Evolutionary conservation across 1,140 invertebrate species (phyloP).

Genomic region (Bombus haemorrhoidalis): DNA sequence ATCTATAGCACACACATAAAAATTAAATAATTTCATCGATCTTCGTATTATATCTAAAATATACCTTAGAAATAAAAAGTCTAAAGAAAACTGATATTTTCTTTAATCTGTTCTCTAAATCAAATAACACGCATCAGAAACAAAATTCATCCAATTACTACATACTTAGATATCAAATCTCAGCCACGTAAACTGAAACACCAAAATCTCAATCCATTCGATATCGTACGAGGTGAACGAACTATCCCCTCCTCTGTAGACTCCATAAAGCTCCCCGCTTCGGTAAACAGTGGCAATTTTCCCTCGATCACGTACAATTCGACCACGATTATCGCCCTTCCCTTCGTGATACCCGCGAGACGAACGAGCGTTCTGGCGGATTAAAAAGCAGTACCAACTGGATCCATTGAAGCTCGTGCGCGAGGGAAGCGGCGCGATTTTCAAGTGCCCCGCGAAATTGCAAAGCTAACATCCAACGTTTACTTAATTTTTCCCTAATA

Average conservation of each 20-base stretch:
- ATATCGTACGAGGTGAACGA: background rate
- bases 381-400: background rate
- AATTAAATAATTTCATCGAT: too few relatives aligned
- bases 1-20: too few relatives aligned
- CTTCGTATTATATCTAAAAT: too few relatives aligned
- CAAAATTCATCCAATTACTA: background rate
- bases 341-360: background rate
- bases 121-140: too few relatives aligned
- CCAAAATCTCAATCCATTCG: background rate
- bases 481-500: constrained; percentile 51
- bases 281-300: constrained; percentile 20
- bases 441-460: constrained; percentile 14
- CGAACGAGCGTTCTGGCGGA: background rate
- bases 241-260: background rate
- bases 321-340: background rate
- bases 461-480: constrained; percentile 24
- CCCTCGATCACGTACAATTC: constrained; percentile 16
- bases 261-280: background rate
- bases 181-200: background rate
- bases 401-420: too few relatives aligned
- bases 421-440: constrained; percentile 4
- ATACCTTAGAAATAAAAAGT: too few relatives aligned
- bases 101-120: too few relatives aligned
- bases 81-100: too few relatives aligned
- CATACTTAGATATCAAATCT: background rate